A percentile compares a stretch with the other conserved stretches of the same genome.
phyloP scores from a whole-genome alignment of 2,797 vertebrate genomes.

The Diceros bicornis region DNA sequence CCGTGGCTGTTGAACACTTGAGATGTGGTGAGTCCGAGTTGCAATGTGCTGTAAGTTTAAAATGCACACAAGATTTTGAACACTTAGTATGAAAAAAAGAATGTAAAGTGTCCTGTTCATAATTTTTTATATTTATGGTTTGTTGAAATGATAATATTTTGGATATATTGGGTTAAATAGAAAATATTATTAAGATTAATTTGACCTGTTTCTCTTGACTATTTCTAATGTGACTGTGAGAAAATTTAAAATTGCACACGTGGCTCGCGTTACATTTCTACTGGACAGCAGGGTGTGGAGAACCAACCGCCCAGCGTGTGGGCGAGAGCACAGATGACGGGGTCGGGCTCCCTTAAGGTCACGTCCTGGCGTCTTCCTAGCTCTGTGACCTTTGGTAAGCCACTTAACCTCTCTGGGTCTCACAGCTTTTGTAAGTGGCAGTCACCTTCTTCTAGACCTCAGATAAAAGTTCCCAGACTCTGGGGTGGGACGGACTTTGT shows the following conservation, averaged over 20 bases:
- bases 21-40: background rate
- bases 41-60: background rate
- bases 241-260: background rate
- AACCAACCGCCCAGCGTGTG: accelerated
- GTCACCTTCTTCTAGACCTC: background rate
- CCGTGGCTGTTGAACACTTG: accelerated
- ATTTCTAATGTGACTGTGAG: background rate
- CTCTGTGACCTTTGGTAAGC: background rate
- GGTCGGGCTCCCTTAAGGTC: background rate
- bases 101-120: background rate
- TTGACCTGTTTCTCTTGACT: background rate
- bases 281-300: background rate
- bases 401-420: background rate
- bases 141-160: background rate
- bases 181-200: background rate
- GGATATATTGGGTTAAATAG: background rate
- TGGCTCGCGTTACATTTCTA: background rate
- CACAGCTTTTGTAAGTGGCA: background rate
- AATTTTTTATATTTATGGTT: background rate
- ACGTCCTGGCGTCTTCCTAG: background rate
- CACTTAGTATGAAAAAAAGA: background rate
- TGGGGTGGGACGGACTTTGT: background rate
- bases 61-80: background rate
- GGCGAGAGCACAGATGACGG: accelerated
- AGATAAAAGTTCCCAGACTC: background rate